phyloP scores from a whole-genome alignment of 2,797 vertebrate genomes.

The Enteromius radiatus region DNA sequence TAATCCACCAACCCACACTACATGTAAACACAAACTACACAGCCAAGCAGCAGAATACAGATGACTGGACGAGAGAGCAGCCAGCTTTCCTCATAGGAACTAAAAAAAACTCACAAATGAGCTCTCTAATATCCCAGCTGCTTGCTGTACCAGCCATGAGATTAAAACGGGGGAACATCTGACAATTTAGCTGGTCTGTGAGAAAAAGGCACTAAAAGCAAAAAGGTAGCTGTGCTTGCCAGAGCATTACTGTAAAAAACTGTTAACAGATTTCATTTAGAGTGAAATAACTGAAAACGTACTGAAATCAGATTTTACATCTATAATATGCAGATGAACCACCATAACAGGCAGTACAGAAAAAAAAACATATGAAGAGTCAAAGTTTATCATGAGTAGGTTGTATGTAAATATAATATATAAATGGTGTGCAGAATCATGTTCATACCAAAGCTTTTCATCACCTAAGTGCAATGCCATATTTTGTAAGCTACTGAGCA shows the following conservation, averaged over 20 bases:
- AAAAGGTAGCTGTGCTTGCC: neutral
- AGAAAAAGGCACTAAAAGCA: neutral
- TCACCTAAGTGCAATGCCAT: no score
- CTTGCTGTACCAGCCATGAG: neutral
- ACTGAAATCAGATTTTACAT: neutral
- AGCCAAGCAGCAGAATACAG: neutral
- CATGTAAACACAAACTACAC: conserved; percentile 14
- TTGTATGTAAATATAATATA: neutral
- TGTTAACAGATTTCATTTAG: neutral
- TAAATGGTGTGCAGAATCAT: neutral
- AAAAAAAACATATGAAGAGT: neutral
- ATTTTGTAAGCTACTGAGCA: no score
- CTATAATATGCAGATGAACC: neutral
- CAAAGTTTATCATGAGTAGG: neutral
- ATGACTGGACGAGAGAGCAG: conserved; percentile 2
- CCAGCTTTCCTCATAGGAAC: neutral
- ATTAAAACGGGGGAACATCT: neutral
- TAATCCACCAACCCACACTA: conserved; percentile 13
- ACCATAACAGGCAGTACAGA: neutral
- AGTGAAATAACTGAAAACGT: neutral
- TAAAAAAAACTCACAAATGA: conserved; percentile 19
- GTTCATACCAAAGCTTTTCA: no score
- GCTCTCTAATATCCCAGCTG: conserved; percentile 7
- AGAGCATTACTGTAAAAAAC: neutral
- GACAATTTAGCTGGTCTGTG: neutral